phyloP scores from a whole-genome alignment of 2,113 vertebrate genomes.

The Cyprinus carpio region DNA sequence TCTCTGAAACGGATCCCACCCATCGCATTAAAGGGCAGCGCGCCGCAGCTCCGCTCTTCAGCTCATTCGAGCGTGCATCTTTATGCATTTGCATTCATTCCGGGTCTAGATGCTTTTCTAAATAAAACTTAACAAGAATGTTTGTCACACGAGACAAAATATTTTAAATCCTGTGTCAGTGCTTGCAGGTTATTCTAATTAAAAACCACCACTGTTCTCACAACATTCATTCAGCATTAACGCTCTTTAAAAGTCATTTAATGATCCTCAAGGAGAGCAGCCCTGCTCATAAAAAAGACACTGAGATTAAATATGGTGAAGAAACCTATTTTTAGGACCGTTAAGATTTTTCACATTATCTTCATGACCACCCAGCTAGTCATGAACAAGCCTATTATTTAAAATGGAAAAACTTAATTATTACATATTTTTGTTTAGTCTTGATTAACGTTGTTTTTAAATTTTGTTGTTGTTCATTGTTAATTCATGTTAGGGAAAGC shows the following conservation, averaged over 20 bases:
- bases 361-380: no score
- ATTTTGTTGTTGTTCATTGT: no score
- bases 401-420: no score
- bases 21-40: slow-evolving; percentile 8
- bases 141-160: neutral
- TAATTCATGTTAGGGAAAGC: no score
- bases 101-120: neutral
- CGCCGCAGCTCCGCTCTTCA: neutral
- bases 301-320: no score
- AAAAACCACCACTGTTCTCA: neutral
- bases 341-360: no score
- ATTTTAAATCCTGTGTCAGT: neutral
- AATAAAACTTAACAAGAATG: neutral
- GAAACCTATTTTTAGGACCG: no score
- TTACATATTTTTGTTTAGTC: no score
- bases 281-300: no score
- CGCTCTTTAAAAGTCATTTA: neutral
- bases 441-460: no score
- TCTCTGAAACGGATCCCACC: slow-evolving; percentile 26
- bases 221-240: neutral
- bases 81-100: neutral
- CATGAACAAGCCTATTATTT: no score
- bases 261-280: neutral
- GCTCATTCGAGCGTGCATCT: neutral
- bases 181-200: neutral